Evolutionary conservation across 1,140 invertebrate species (phyloP).

Genomic region (Dendroctonus ponderosae): DNA sequence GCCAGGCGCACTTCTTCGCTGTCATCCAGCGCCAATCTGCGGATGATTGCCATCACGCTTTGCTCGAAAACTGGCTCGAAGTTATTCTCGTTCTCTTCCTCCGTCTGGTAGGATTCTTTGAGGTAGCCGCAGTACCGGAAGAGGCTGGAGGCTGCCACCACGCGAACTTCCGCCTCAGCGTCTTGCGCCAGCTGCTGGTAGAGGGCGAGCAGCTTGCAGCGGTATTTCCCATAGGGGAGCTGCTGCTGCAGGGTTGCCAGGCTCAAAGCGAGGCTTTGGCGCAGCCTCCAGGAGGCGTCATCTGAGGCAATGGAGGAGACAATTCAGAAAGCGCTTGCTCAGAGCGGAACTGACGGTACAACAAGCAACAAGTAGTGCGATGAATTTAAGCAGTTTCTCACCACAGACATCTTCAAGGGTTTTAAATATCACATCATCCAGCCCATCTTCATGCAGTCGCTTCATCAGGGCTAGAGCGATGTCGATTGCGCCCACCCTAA

Average conservation of each 20-base stretch:
- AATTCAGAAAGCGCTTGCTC: background rate
- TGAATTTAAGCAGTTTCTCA: slow-evolving; percentile 10
- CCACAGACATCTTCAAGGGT: slow-evolving; percentile 34
- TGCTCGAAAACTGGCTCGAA: slow-evolving; percentile 41
- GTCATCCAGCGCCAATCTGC: slow-evolving; percentile 36
- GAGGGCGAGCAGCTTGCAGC: slow-evolving; percentile 34
- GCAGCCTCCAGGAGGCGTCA: slow-evolving; percentile 42
- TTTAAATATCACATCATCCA: slow-evolving; percentile 39
- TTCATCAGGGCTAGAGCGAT: slow-evolving; percentile 40
- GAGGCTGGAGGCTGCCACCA: slow-evolving; percentile 37
- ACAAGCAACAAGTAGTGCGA: background rate
- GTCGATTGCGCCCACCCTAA: slow-evolving; percentile 38
- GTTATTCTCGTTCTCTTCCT: slow-evolving; percentile 26
- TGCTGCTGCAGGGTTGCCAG: slow-evolving; percentile 39
- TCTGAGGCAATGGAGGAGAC: slow-evolving; percentile 30
- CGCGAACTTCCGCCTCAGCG: slow-evolving; percentile 41
- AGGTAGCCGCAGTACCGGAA: slow-evolving; percentile 39
- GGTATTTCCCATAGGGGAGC: slow-evolving; percentile 27
- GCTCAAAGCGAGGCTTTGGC: slow-evolving; percentile 37
- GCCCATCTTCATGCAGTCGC: slow-evolving; percentile 34
- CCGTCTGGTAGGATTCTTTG: slow-evolving; percentile 34
- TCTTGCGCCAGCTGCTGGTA: slow-evolving; percentile 40
- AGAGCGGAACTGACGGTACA: no score
- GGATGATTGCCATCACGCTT: slow-evolving; percentile 41
- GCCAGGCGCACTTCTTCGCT: slow-evolving; percentile 40